Evolutionary conservation across 2,113 vertebrate species (phyloP).

Genomic region (Calyptommatus sinebrachiatus): DNA sequence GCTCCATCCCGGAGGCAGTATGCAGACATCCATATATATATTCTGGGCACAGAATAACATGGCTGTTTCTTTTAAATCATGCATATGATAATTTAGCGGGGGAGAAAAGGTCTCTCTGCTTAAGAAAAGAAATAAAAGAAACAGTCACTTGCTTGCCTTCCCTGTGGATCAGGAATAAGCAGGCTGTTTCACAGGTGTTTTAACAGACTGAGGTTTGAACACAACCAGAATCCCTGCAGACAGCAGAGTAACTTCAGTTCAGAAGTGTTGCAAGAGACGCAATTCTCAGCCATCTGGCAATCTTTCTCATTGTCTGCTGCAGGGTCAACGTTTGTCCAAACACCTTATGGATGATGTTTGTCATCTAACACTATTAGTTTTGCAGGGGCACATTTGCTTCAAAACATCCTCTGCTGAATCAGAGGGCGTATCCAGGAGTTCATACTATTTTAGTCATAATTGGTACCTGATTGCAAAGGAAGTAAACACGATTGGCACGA

Average conservation of each 20-base stretch:
- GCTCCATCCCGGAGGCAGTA: too few relatives aligned
- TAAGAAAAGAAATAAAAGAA: background rate
- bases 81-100: background rate
- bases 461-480: background rate
- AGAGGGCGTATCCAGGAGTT: background rate
- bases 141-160: background rate
- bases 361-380: background rate
- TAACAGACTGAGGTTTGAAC: background rate
- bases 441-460: background rate
- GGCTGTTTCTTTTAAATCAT: too few relatives aligned
- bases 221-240: background rate
- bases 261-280: background rate
- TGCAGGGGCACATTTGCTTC: background rate
- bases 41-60: too few relatives aligned
- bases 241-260: background rate
- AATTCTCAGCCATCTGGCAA: background rate
- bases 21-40: too few relatives aligned
- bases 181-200: background rate
- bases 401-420: background rate
- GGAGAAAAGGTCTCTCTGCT: background rate
- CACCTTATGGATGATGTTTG: background rate
- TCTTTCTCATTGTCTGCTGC: background rate
- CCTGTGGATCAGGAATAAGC: background rate
- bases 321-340: conserved; percentile 13
- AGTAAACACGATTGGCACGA: background rate